Evolutionary conservation across 1,140 invertebrate genomes (phyloP), one percentile per base, ranked within the genome.

Genomic region (Ptiloglossa arizonensis): DNA sequence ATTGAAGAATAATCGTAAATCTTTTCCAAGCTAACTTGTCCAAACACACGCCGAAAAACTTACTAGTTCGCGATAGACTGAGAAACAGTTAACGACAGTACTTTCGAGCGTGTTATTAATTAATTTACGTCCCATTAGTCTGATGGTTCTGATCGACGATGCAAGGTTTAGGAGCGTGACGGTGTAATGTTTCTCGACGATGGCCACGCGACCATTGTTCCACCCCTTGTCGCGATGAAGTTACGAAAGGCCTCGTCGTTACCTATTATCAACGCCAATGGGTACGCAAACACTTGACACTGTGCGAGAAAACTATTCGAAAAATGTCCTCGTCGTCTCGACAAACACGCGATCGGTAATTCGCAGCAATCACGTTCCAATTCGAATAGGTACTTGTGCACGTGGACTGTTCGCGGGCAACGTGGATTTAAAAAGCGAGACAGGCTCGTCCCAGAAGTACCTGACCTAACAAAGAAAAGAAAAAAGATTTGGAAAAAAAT

Each of bases 151-250:
- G 17, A 50, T 50, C 17, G 19, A 19, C 19, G 46, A n/a, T 1
- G n/a, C 17, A 22, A 24, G 19, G 38, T 41, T 24, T 27, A 41
- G 13, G 59, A 69, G 44, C 38, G 74, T 60, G 35, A 50, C 67
- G 5, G 35, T 50, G 9, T 52, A 60, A 52, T 52, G 46, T 77
- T 60, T 32, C 57, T 13, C 44, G 24, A 41, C n/a, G 38, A 56
- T 32, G 27, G 66, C 11, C 75, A 78, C 76, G 76, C 72, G 76
- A 0, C 76, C 59, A 78, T 78, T 78, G 76, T 78, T 56, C 50
- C 17, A 5, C 38, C 54, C 66, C 22, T 24, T 9, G 8, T 0
- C 9, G 38, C 29, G 41, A 56, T 13, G 29, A 11, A 71, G 68
- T 81, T 67, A 60, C 57, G n/a, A 76, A 48, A 64, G 24, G 13